Base-by-base conservation (phyloP, 2,797 vertebrate genomes). In the Rallus crepitans region DNA sequence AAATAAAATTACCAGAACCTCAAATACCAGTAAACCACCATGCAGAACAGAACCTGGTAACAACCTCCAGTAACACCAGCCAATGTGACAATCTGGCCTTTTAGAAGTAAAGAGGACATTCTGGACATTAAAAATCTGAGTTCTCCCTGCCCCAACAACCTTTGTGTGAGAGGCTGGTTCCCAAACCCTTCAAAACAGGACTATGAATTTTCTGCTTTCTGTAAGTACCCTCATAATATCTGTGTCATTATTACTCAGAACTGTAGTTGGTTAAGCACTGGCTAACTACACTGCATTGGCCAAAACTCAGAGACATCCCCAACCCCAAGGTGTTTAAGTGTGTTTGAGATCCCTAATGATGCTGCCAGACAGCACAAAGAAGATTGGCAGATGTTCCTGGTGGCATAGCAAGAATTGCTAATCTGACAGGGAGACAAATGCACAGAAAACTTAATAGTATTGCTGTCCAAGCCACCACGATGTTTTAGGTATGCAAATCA, bases 361-460 rank as follows among this genome's bases (percentile, higher is more conserved):
- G 94, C 90, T 17, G 93, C 89, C 86, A 96, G 94, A 94, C 88
- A 85, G 56, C 1, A 5, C 55, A 86, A 82, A 53, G 81, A 87
- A 92, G 85, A 85, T 15, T 64, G 78, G 87, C 94, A 96, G 93
- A 96, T 92, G 93, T 87, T 95, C 80, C 86, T 63, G 47, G 45
- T 83, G 78, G 82, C 2, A 1, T 11, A 84, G 89, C 40, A 83
- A 63, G 71, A 91, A 71, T 5, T 1, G 64, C 52, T 95, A 96
- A 94, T 96, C 96, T 45, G 12, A 45, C 77, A 88, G 17, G 70
- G 86, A 96, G 95, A 96, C 93, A 94, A 94, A 91, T 64, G 80
- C 64, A 6, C 2, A 15, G 82, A 75, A 88, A 82, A 56, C 73
- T 91, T 91, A 55, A 31, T 28, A 30, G 73, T 28, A 24, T 61